phyloP scores from a whole-genome alignment of 2,113 vertebrate species.

The Brachyhypopomus gauderio region DNA sequence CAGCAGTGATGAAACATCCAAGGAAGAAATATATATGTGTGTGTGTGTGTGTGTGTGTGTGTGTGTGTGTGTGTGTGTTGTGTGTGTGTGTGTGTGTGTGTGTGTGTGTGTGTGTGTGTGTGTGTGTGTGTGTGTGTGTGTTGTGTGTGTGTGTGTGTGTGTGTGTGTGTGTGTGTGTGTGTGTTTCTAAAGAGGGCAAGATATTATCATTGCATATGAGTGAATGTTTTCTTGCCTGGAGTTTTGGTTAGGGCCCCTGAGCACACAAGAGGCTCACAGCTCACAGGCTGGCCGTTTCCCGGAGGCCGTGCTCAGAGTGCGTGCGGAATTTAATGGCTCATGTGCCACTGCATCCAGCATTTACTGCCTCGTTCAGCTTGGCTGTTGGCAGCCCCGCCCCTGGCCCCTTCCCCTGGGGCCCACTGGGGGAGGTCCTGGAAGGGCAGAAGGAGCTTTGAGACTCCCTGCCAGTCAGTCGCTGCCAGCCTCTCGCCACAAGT shows the following conservation, averaged over 20 bases:
- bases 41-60: too few relatives aligned
- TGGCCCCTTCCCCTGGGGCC: neutral
- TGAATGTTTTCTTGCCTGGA: neutral
- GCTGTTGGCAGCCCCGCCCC: neutral
- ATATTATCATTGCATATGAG: conserved; percentile 6
- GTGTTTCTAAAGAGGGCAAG: neutral
- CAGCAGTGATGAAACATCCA: too few relatives aligned
- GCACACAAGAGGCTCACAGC: neutral
- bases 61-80: too few relatives aligned
- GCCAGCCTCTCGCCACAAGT: conserved; percentile 68
- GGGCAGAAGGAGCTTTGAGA: neutral
- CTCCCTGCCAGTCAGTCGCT: conserved; percentile 26
- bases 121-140: neutral
- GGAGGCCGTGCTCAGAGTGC: neutral
- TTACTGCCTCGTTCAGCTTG: conserved; percentile 24
- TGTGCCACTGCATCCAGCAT: conserved; percentile 31
- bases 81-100: neutral
- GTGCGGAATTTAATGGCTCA: conserved; percentile 39
- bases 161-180: neutral
- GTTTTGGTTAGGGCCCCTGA: neutral
- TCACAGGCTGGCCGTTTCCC: neutral
- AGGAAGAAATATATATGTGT: too few relatives aligned
- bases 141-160: neutral
- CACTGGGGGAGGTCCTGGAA: neutral
- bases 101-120: neutral